Percentiles rank a stretch among this genome's conserved stretches.
These are phyloP conservation scores for Melospiza melodia DNA, from an alignment of 2,113 vertebrate genomes.

Conservation along the genomic window DNA sequence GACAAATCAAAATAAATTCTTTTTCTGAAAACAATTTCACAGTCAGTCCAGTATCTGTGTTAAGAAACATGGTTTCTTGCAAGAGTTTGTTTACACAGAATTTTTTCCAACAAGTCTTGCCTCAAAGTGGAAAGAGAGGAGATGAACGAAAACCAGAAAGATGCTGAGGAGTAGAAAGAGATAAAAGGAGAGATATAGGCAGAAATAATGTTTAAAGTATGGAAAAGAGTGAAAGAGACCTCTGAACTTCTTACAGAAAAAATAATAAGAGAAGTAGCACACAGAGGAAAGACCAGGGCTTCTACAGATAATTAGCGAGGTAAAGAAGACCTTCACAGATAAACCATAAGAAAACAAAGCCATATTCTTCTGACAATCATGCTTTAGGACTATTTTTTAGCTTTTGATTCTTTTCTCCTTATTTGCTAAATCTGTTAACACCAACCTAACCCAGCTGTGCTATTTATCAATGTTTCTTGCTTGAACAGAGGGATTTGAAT, in stretches of 20 bases:
- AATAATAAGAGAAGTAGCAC: not conserved
- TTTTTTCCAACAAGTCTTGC: not conserved
- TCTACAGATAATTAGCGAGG: not conserved
- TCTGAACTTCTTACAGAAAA: not conserved
- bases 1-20: conserved; percentile 25
- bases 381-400: not conserved
- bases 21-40: conserved; percentile 26
- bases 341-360: not conserved
- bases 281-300: not conserved
- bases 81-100: not conserved
- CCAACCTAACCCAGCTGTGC: not conserved
- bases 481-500: not conserved
- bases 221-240: not conserved
- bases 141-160: not conserved
- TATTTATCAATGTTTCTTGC: not conserved
- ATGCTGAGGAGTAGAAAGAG: not conserved
- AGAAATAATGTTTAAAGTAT: not conserved
- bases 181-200: not conserved
- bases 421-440: not conserved
- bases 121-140: not conserved
- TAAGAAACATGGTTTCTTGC: not conserved
- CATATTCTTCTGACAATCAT: not conserved
- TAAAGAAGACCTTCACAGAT: not conserved
- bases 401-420: not conserved
- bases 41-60: not conserved